Evolutionary conservation across 2,888 invertebrate genomes (phyloP), one percentile per base, ranked within the genome.

Genomic region (Eristalis tenax): DNA sequence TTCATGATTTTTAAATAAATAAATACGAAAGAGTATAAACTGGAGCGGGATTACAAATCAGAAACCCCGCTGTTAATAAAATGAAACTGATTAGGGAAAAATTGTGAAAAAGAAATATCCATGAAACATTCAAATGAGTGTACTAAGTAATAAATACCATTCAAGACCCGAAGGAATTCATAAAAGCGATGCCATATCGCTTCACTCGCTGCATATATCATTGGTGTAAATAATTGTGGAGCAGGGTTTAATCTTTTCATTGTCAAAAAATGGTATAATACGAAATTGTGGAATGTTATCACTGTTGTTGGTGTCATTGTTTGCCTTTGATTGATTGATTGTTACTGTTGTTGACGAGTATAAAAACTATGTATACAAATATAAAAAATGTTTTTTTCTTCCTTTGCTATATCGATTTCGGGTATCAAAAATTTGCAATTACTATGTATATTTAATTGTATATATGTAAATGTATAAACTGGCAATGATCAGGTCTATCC

Each of bases 401-500:
- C 22, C 10, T 69, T 59, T 64, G 32, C 66, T 68, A 71, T 64
- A 68, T 76, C 65, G 78, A 74, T 78, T 78, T 82, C 61, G 82
- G 78, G 69, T 86, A 86, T 82, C 77, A 86, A 86, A 81, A 82
- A 77, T 76, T 28, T 81, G 64, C 63, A 73, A 65, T 81, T 66
- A 73, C 68, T 78, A 32, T 83, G 38, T 61, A 66, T 73, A 56
- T 38, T 57, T 38, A 77, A 77, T 68, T 78, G 38, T 61, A 65
- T 80, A 69, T 73, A 81, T 85, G 75, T 61, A 87, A 82, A 66
- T 83, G 74, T 83, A 57, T 79, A 87, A 87, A 87, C 87, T 87
- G 83, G 87, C 83, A 87, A 83, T 87, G 83, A 73, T 87, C 83
- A 87, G 83, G 87, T 79, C 22, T 71, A 68, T 87, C 79, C 87